A percentile compares a stretch with the other conserved stretches of the same genome.
Conservation (phyloP, 2,797 vertebrate species). For the Alexandromys oeconomus region DNA sequence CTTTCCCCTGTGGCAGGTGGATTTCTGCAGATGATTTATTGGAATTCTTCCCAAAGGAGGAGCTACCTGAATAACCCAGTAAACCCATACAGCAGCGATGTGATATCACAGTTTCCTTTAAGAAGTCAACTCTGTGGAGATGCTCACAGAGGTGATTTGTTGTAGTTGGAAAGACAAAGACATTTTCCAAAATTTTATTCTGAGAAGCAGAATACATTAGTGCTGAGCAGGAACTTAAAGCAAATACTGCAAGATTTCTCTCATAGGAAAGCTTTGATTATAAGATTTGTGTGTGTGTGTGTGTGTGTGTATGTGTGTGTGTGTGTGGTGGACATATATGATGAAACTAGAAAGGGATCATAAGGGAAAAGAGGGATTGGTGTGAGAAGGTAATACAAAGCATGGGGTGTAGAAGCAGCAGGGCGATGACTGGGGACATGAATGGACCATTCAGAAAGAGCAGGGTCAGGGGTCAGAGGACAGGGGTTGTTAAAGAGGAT, state of each 20-base stretch:
- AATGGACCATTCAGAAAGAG: background rate
- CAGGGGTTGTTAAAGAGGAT: background rate
- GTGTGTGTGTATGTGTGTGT: background rate
- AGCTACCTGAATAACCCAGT: constrained; percentile 41
- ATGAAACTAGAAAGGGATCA: background rate
- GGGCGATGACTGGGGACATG: background rate
- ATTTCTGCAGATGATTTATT: constrained; percentile 64
- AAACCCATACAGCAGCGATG: background rate
- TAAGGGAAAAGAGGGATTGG: background rate
- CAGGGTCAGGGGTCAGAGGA: background rate
- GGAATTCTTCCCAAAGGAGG: constrained; percentile 58
- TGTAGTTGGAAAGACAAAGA: constrained; percentile 31
- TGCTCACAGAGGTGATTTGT: constrained; percentile 1
- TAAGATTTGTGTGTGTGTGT: background rate
- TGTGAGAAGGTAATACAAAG: background rate
- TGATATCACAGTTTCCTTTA: background rate
- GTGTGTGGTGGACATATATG: background rate
- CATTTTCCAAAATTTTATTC: constrained; percentile 32
- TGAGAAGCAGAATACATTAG: background rate
- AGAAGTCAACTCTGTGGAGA: constrained; percentile 10
- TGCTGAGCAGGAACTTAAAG: background rate
- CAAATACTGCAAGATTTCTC: background rate
- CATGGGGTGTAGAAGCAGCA: background rate
- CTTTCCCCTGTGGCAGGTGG: background rate
- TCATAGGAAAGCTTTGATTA: background rate